These are phyloP conservation scores for Drymodes brunneopygia DNA, from an alignment of 2,113 vertebrate genomes.

Conservation along the genomic window DNA sequence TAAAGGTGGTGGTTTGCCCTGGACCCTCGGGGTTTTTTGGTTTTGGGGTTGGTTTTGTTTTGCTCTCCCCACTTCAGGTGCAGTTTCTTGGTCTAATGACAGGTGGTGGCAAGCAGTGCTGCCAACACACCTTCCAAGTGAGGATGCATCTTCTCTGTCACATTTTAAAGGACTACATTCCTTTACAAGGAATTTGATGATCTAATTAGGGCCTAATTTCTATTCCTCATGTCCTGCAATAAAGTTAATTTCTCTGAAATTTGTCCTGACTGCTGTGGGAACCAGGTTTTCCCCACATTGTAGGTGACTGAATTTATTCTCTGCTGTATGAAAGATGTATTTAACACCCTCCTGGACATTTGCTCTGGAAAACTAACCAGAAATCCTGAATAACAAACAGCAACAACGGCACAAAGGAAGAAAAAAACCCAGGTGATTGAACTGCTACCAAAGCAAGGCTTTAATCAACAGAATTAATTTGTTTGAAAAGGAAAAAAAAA, in stretches of 20 bases:
- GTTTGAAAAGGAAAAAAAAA: neutral
- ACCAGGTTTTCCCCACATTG: neutral
- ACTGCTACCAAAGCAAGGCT: neutral
- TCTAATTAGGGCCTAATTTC: neutral
- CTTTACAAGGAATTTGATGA: neutral
- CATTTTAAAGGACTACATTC: neutral
- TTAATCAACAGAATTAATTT: neutral
- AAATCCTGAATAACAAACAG: neutral
- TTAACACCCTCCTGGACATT: neutral
- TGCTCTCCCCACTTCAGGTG: neutral
- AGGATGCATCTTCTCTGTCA: neutral
- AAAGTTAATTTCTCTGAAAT: neutral
- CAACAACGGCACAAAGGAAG: neutral
- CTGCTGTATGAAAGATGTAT: neutral
- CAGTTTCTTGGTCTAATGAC: neutral
- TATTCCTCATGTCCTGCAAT: neutral
- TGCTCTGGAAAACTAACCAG: neutral
- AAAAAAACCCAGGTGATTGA: neutral
- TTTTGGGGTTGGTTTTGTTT: neutral
- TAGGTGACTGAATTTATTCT: neutral
- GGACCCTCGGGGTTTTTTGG: neutral
- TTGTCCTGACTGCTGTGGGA: neutral
- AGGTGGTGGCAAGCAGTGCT: neutral
- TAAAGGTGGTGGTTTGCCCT: neutral
- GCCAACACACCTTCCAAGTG: neutral